phyloP scores from a whole-genome alignment of 2,797 vertebrate genomes.

The Tiaroga cobitis region DNA sequence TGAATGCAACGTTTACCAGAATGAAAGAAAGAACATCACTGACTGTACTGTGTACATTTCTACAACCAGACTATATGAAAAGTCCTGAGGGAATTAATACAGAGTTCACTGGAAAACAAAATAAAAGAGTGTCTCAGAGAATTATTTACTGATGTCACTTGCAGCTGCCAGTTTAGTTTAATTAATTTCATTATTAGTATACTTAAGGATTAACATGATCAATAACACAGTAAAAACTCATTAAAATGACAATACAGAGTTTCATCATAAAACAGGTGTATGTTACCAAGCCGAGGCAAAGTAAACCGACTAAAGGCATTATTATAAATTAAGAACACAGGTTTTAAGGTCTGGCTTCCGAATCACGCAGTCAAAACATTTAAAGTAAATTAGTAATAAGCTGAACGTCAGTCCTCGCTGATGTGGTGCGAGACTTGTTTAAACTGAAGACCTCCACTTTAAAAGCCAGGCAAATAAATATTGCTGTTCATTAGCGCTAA shows the following conservation, averaged over 20 bases:
- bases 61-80: constrained; percentile 35
- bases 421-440: constrained; percentile 48
- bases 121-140: constrained; percentile 37
- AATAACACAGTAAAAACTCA: constrained; percentile 60
- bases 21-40: constrained; percentile 27
- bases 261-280: constrained; percentile 61
- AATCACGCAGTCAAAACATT: constrained; percentile 49
- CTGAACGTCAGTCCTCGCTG: constrained; percentile 19
- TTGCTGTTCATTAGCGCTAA: constrained; percentile 57
- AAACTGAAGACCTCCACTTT: constrained; percentile 45
- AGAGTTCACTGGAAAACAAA: constrained; percentile 19
- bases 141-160: constrained; percentile 41
- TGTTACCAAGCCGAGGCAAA: constrained; percentile 53
- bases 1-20: neutral
- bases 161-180: constrained; percentile 60
- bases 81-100: constrained; percentile 27
- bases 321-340: constrained; percentile 31
- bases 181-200: constrained; percentile 65
- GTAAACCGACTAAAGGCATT: constrained; percentile 42
- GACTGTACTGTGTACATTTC: constrained; percentile 41
- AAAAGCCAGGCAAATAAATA: constrained; percentile 59
- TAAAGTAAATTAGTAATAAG: constrained; percentile 52
- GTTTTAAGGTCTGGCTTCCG: constrained; percentile 36
- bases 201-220: constrained; percentile 61
- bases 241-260: constrained; percentile 62